These are phyloP conservation scores for Volucella zonaria DNA, from an alignment of 2,888 invertebrate genomes.

Conservation along the genomic window DNA sequence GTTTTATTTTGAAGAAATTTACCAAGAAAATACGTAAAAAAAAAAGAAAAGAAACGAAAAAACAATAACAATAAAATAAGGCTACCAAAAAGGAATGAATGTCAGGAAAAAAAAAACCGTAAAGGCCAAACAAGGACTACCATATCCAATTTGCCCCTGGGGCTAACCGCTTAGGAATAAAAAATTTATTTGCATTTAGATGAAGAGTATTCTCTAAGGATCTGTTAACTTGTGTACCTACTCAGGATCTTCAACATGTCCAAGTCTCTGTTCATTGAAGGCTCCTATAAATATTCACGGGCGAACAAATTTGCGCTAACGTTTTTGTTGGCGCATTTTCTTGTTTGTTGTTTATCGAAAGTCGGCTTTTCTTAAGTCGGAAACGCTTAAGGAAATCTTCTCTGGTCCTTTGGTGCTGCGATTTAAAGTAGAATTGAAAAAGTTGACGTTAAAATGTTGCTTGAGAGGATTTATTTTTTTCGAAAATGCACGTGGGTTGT, in stretches of 20 bases:
- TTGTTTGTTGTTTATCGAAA: slow-evolving; percentile 10
- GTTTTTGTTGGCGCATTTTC: not conserved
- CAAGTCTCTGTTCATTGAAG: slow-evolving; percentile 22
- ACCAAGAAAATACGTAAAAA: not conserved
- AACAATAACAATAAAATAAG: not conserved
- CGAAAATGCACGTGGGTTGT: not conserved
- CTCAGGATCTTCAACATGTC: not conserved
- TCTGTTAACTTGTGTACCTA: slow-evolving; percentile 21
- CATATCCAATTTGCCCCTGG: slow-evolving; percentile 11
- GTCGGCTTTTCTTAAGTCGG: slow-evolving; percentile 8
- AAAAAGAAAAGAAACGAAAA: slow-evolving; percentile 18
- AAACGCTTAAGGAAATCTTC: not conserved
- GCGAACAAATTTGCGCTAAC: slow-evolving; percentile 3
- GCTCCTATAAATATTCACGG: slow-evolving; percentile 41
- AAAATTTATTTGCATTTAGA: slow-evolving; percentile 72
- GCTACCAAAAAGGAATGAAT: not conserved
- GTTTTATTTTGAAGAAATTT: slow-evolving; percentile 2
- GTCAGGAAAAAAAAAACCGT: not conserved
- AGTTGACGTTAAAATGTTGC: slow-evolving; percentile 3
- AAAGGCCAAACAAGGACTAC: not conserved
- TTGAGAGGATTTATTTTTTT: not conserved
- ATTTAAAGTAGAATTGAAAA: slow-evolving; percentile 9
- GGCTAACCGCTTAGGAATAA: slow-evolving; percentile 53
- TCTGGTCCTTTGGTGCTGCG: not conserved
- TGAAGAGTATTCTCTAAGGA: slow-evolving; percentile 56